These are phyloP conservation scores for Drosophila mayri DNA, from an alignment of 1,140 invertebrate genomes.

Conservation along the genomic window DNA sequence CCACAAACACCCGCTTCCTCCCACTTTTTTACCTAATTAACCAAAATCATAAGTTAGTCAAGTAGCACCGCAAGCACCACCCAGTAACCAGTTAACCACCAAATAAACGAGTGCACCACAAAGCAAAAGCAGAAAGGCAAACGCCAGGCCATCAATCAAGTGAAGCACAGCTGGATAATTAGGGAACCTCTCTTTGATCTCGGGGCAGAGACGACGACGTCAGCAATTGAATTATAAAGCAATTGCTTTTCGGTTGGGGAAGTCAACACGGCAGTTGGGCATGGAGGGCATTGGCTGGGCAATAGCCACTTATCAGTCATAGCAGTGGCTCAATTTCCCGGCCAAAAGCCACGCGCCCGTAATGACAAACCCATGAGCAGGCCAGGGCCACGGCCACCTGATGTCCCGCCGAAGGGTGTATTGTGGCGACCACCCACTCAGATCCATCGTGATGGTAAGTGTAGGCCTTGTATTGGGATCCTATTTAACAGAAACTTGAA, in stretches of 20 bases:
- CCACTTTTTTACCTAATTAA: constrained; percentile 59
- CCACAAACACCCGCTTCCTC: constrained; percentile 5
- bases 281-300: constrained; percentile 4
- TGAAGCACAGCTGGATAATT: constrained; percentile 30
- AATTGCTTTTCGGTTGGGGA: constrained; percentile 13
- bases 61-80: constrained; percentile 32
- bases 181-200: constrained; percentile 55
- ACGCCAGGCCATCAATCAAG: constrained; percentile 41
- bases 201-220: constrained; percentile 40
- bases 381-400: constrained; percentile 64
- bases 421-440: constrained; percentile 21
- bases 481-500: constrained; percentile 3
- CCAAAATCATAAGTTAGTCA: constrained; percentile 16
- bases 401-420: constrained; percentile 26
- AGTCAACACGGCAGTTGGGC: constrained; percentile 6
- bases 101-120: constrained; percentile 49
- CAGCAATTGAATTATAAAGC: constrained; percentile 58
- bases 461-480: neutral
- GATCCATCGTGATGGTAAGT: constrained; percentile 4
- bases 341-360: constrained; percentile 59
- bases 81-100: constrained; percentile 49
- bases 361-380: constrained; percentile 51
- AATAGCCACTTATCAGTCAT: constrained; percentile 39
- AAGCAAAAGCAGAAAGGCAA: constrained; percentile 4
- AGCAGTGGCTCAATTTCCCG: constrained; percentile 28